A percentile compares a stretch with the other conserved stretches of the same genome.
These are phyloP conservation scores for Perca fluviatilis DNA, from an alignment of 2,113 vertebrate genomes.

Conservation along the genomic window DNA sequence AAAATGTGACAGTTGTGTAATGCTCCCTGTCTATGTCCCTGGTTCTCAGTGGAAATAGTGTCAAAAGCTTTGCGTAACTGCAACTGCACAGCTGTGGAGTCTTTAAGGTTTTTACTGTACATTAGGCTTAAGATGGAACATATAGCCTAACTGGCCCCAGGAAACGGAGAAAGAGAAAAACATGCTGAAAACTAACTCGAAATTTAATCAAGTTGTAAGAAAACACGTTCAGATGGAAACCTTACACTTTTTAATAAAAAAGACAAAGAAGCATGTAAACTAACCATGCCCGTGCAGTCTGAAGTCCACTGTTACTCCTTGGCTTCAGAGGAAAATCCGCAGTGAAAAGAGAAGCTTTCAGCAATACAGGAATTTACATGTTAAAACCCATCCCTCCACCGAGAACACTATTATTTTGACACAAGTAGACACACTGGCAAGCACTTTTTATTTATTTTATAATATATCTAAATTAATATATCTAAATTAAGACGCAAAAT, in stretches of 20 bases:
- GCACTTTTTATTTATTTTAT: not conserved
- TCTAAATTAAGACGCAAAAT: not conserved
- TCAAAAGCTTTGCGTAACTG: not conserved
- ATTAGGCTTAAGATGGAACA: not conserved
- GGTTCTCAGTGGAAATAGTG: not conserved
- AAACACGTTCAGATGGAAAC: not conserved
- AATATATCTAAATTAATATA: too few species aligned
- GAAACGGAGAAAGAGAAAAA: not conserved
- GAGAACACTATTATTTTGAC: too few species aligned
- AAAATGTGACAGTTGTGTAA: not conserved
- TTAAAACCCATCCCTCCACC: not conserved
- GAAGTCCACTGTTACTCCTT: not conserved
- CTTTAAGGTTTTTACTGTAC: not conserved
- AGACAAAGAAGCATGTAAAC: not conserved
- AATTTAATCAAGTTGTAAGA: not conserved
- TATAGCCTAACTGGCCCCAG: not conserved
- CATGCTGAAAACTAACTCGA: not conserved
- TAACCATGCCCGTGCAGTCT: not conserved
- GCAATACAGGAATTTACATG: not conserved
- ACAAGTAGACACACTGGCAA: not conserved
- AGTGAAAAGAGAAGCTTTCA: constrained; percentile 26
- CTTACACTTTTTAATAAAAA: not conserved
- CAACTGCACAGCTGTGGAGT: not conserved
- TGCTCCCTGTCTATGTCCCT: not conserved
- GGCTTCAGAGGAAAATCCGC: constrained; percentile 5